Evolutionary conservation across 1,140 invertebrate genomes (phyloP), one percentile per base, ranked within the genome.

Genomic region (Panagrolaimus sp.): DNA sequence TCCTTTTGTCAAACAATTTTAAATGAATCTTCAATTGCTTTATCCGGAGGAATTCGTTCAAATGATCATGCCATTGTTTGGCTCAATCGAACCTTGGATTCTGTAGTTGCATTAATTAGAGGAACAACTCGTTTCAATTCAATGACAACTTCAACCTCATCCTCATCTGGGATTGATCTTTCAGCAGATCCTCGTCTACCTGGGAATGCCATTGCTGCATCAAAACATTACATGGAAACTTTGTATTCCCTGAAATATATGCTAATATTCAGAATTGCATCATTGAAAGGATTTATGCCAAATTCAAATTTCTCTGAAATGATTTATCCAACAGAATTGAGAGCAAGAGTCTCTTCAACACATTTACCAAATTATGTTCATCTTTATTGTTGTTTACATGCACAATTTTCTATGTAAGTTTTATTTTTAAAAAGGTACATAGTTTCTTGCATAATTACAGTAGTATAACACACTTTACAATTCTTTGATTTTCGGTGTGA

Each of bases 221-320:
- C 52, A 12, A 58, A 58, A 58, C 52, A 58, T 12, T 58, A 58
- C 52, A 58, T 58, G 21, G 68, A 63, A 48, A 38, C 52, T n/a
- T 43, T 69, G 43, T 69, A 69, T 44, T 66, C 68, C 28, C 55
- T 69, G 6, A 69, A 69, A 28, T 69, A 69, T 38, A 63, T 69
- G 43, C 63, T 69, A 9, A 63, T 69, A 12, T 69, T 38, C 17
- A 63, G 68, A 44, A 69, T 69, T 38, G 68, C 55, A 14, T 69
- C 68, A 28, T 68, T 65, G 24, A 69, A 69, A 43, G 52, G 52
- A 8, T 45, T 65, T 8, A 24, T 69, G 58, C 68, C 68, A 26
- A 38, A 69, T 43, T 46, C 55, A 28, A 28, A 44, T 32, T 47
- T 67, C 65, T 28, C 21, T 67, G 43, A 67, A 28, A 58, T 26